phyloP scores from a whole-genome alignment of 2,888 invertebrate genomes.

The Ormyrus nitidulus region DNA sequence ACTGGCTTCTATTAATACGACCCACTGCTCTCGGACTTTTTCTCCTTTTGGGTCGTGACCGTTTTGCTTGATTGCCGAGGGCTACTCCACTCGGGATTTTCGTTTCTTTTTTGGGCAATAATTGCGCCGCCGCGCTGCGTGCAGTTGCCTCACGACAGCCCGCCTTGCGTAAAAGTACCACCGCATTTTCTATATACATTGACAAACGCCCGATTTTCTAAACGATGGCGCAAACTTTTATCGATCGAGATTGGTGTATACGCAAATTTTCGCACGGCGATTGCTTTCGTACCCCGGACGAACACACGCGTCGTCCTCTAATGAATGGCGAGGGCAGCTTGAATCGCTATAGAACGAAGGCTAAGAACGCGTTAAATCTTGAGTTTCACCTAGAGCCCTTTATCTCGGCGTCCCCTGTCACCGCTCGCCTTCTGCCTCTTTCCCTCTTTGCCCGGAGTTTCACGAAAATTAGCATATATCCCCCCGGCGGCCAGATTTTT shows the following conservation, averaged over 20 bases:
- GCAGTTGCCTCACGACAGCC: background rate
- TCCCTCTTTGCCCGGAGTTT: background rate
- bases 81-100: background rate
- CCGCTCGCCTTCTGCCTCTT: too few species aligned
- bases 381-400: background rate
- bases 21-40: background rate
- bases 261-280: slow-evolving; percentile 41
- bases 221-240: background rate
- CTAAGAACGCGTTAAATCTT: slow-evolving; percentile 9
- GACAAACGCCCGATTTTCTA: too few species aligned
- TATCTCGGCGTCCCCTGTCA: too few species aligned
- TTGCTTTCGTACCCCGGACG: slow-evolving; percentile 2
- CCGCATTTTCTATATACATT: too few species aligned
- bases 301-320: background rate
- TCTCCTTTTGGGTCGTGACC: slow-evolving; percentile 20
- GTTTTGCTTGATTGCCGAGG: slow-evolving; percentile 17
- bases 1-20: slow-evolving; percentile 29
- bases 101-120: slow-evolving; percentile 2
- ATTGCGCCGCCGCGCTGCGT: background rate
- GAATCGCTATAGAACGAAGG: background rate
- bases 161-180: too few species aligned
- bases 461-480: background rate
- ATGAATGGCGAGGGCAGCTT: slow-evolving; percentile 6
- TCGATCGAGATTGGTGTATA: background rate
- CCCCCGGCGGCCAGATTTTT: background rate